Conservation (phyloP, 2,888 invertebrate species). For the Plagodis dolabraria region DNA sequence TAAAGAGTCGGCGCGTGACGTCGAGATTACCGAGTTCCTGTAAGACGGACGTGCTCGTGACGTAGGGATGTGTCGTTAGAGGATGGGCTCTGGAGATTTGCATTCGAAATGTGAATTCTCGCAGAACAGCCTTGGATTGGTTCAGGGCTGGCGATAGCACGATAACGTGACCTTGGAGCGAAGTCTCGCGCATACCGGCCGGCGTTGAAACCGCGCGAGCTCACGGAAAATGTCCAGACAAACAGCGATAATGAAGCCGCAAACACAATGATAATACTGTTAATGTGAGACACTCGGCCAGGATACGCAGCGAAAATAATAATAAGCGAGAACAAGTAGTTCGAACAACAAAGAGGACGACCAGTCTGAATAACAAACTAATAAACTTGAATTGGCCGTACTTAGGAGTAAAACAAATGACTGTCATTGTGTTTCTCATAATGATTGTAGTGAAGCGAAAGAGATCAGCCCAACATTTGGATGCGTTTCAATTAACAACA, state of each 20-base stretch:
- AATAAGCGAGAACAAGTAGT: slow-evolving; percentile 10
- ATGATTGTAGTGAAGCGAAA: slow-evolving; percentile 25
- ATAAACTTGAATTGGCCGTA: slow-evolving; percentile 14
- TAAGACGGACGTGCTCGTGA: slow-evolving; percentile 66
- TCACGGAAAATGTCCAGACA: slow-evolving; percentile 77
- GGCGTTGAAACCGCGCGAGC: slow-evolving; percentile 71
- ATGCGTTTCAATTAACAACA: slow-evolving; percentile 75
- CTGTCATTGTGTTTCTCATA: slow-evolving; percentile 29
- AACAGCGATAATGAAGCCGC: slow-evolving; percentile 71
- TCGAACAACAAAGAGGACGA: slow-evolving; percentile 24
- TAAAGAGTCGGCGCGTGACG: slow-evolving; percentile 70
- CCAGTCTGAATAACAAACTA: slow-evolving; percentile 25
- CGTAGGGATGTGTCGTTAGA: slow-evolving; percentile 48
- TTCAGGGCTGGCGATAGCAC: slow-evolving; percentile 79
- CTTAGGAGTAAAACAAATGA: slow-evolving; percentile 18
- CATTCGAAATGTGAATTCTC: slow-evolving; percentile 50
- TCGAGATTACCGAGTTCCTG: slow-evolving; percentile 80
- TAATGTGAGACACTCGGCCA: slow-evolving; percentile 46
- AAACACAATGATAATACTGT: slow-evolving; percentile 60
- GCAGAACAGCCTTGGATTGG: slow-evolving; percentile 63
- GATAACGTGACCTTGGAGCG: slow-evolving; percentile 82
- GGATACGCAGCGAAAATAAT: slow-evolving; percentile 39
- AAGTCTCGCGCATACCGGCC: slow-evolving; percentile 77
- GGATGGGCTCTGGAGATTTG: slow-evolving; percentile 42
- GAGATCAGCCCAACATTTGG: slow-evolving; percentile 57